Evolutionary conservation across 2,113 vertebrate species (phyloP).

Genomic region (Rana temporaria): DNA sequence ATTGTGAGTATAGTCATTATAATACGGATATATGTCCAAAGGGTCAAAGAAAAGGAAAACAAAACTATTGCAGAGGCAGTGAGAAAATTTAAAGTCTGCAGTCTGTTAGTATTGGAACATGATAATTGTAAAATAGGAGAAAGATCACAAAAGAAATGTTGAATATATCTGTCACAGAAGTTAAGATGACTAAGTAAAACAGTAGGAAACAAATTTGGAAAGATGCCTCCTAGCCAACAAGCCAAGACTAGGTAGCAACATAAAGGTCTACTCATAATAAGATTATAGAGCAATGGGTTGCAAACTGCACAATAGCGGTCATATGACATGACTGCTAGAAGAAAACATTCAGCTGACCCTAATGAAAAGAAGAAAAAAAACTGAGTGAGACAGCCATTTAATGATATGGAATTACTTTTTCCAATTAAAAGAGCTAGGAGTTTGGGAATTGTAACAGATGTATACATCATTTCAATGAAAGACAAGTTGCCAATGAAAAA

Average conservation of each 20-base stretch:
- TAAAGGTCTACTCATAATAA: conserved; percentile 28
- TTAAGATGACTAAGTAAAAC: conserved; percentile 8
- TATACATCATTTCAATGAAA: conserved; percentile 29
- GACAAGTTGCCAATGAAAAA: conserved; percentile 41
- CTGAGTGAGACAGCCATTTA: conserved; percentile 14
- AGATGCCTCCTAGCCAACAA: conserved; percentile 28
- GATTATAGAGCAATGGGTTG: conserved; percentile 23
- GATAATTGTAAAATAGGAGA: conserved; percentile 56
- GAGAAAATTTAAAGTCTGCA: conserved; percentile 24
- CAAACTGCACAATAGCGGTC: conserved; percentile 55
- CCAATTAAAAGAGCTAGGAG: background rate
- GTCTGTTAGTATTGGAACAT: conserved; percentile 51
- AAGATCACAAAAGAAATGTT: conserved; percentile 56
- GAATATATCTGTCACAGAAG: conserved; percentile 33
- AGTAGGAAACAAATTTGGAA: background rate
- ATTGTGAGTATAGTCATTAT: conserved; percentile 15
- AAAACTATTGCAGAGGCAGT: conserved; percentile 45
- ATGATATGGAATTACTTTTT: background rate
- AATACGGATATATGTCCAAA: conserved; percentile 31
- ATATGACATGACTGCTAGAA: conserved; percentile 52
- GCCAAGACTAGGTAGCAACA: background rate
- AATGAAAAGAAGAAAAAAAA: conserved; percentile 18
- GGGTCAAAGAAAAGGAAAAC: conserved; percentile 27
- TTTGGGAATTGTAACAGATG: conserved; percentile 27
- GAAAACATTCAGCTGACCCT: conserved; percentile 48